Evolutionary conservation across 2,888 invertebrate genomes (phyloP).

Genomic region (Scaptomyza caliginosa): DNA sequence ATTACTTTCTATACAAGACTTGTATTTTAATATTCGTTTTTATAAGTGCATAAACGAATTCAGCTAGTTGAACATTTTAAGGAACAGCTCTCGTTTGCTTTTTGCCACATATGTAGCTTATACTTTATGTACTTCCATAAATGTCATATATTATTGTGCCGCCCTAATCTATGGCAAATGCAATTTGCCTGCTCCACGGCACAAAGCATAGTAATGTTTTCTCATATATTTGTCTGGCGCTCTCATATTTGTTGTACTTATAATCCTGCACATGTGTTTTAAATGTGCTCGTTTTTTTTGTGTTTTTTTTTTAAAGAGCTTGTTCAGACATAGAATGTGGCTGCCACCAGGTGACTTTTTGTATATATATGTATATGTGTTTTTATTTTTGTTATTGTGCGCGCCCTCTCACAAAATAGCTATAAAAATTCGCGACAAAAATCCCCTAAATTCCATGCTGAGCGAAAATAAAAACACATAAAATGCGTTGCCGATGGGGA

Average conservation of each 20-base stretch:
- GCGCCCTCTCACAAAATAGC: conserved; percentile 8
- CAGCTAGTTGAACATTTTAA: background rate
- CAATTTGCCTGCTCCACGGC: conserved; percentile 61
- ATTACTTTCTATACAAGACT: too few relatives aligned
- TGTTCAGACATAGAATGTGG: background rate
- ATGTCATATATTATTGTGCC: conserved; percentile 65
- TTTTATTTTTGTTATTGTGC: background rate
- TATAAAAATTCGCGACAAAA: conserved; percentile 65
- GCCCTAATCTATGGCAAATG: conserved; percentile 69
- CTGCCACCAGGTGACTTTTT: conserved; percentile 27
- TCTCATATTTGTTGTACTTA: conserved; percentile 28
- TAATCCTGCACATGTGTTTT: conserved; percentile 70
- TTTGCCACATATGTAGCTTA: conserved; percentile 28
- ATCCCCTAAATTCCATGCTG: background rate
- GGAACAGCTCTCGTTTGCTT: conserved; percentile 18
- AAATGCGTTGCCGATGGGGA: conserved; percentile 53
- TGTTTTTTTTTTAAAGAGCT: conserved; percentile 36
- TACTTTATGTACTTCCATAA: conserved; percentile 66
- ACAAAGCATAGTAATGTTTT: conserved; percentile 50
- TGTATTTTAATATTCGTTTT: too few relatives aligned
- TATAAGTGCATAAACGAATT: too few relatives aligned
- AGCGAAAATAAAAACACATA: conserved; percentile 69
- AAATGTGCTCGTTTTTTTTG: conserved; percentile 42
- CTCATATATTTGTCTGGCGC: conserved; percentile 15
- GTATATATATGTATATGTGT: background rate